A percentile compares a stretch with the other conserved stretches of the same genome.
Conservation (phyloP, 2,797 vertebrate genomes). For the Cryptoblepharus egeriae region DNA sequence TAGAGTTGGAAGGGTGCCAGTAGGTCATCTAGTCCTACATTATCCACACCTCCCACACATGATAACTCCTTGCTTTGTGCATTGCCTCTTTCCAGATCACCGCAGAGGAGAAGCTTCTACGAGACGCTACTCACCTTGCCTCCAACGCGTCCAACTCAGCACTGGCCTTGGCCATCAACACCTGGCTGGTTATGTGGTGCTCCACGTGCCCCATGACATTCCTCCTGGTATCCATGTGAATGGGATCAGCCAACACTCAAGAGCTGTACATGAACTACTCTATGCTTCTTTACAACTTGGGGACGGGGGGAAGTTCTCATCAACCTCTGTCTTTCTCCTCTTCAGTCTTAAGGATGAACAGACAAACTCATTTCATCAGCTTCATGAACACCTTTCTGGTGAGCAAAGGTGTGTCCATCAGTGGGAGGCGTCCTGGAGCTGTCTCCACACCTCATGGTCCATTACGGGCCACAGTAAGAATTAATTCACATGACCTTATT, state of each 20-base stretch:
- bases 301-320: constrained; percentile 35
- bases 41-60: no score
- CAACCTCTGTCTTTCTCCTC: constrained; percentile 21
- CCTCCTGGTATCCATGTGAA: constrained; percentile 59
- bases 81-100: constrained; percentile 57
- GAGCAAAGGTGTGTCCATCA: neutral
- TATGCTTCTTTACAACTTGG: constrained; percentile 37
- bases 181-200: constrained; percentile 43
- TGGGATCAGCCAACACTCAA: neutral
- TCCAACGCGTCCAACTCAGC: constrained; percentile 75
- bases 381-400: constrained; percentile 41
- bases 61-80: no score
- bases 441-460: neutral
- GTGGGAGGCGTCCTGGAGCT: neutral
- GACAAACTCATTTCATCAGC: constrained; percentile 31
- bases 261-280: constrained; percentile 34
- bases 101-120: constrained; percentile 74
- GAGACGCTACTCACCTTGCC: constrained; percentile 81
- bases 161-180: neutral
- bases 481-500: neutral
- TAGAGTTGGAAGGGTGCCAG: no score
- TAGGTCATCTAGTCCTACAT: no score
- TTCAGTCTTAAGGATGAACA: constrained; percentile 32
- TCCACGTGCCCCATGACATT: constrained; percentile 1
- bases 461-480: constrained; percentile 8